Evolutionary conservation across 2,888 invertebrate species (phyloP).

Genomic region (Mimachlamys varia): DNA sequence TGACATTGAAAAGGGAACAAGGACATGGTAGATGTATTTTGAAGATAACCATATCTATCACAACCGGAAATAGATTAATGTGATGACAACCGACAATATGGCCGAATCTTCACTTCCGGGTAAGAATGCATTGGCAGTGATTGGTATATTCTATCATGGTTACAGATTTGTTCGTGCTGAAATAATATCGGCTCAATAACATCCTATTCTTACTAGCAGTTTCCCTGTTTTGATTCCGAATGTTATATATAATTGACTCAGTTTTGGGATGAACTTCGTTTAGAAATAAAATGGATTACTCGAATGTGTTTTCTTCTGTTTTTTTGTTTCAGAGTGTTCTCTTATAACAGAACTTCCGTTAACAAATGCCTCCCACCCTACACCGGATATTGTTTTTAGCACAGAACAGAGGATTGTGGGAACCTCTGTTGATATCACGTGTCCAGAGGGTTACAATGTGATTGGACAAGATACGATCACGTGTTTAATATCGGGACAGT

Average conservation of each 20-base stretch:
- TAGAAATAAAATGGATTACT: too few relatives aligned
- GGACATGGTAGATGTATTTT: not conserved
- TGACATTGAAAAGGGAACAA: not conserved
- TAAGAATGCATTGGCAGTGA: not conserved
- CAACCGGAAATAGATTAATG: not conserved
- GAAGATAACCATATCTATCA: not conserved
- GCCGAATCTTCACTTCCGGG: not conserved
- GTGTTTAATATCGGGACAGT: conserved; percentile 43
- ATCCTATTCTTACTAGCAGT: too few relatives aligned
- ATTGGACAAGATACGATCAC: conserved; percentile 45
- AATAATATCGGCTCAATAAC: too few relatives aligned
- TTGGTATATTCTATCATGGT: too few relatives aligned
- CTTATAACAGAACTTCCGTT: conserved; percentile 42
- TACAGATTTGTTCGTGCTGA: too few relatives aligned
- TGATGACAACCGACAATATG: not conserved
- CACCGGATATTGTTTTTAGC: conserved; percentile 47
- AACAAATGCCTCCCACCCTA: conserved; percentile 45
- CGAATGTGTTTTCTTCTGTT: too few relatives aligned
- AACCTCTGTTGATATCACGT: conserved; percentile 47
- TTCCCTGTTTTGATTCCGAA: too few relatives aligned
- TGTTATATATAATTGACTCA: too few relatives aligned
- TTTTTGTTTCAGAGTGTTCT: conserved; percentile 42
- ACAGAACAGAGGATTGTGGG: conserved; percentile 43
- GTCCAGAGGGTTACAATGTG: conserved; percentile 50
- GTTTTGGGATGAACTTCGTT: too few relatives aligned